These are phyloP conservation scores for Sterrhoptilus dennistouni DNA, from an alignment of 2,113 vertebrate genomes.

Conservation along the genomic window DNA sequence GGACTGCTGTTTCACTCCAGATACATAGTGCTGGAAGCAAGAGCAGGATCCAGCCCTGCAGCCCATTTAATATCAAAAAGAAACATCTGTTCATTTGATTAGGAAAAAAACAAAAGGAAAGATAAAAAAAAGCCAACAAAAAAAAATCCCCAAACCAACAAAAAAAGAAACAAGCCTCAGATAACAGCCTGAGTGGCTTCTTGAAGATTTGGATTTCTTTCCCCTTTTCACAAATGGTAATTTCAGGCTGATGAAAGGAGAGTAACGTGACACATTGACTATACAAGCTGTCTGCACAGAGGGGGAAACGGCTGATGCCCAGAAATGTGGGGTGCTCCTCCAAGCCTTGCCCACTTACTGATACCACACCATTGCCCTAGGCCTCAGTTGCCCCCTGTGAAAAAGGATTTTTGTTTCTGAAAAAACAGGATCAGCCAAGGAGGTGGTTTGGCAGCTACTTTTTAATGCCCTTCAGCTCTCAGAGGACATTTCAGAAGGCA, in stretches of 20 bases:
- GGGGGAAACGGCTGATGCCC: not conserved
- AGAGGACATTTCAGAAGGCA: not conserved
- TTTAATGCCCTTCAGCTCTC: not conserved
- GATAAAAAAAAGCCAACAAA: not conserved
- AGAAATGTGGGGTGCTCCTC: not conserved
- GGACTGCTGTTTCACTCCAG: fast-evolving
- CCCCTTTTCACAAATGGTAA: conserved; percentile 4
- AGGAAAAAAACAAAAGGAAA: not conserved
- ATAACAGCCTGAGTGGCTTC: conserved; percentile 11
- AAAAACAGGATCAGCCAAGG: not conserved
- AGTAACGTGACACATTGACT: not conserved
- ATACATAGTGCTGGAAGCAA: not conserved
- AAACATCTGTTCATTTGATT: conserved; percentile 34
- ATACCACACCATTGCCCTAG: not conserved
- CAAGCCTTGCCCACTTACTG: not conserved
- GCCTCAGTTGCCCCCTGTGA: not conserved
- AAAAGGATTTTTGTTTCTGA: not conserved
- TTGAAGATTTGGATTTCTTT: conserved; percentile 14
- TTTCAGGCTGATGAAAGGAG: conserved; percentile 9
- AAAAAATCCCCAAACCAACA: not conserved
- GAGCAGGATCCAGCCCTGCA: not conserved
- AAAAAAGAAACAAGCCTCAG: not conserved
- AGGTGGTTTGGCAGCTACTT: not conserved
- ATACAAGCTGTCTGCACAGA: not conserved
- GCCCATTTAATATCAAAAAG: not conserved